Percentiles rank a stretch among this genome's conserved stretches.
Evolutionary conservation across 1,140 invertebrate species (phyloP).

Genomic region (Solen grandis): DNA sequence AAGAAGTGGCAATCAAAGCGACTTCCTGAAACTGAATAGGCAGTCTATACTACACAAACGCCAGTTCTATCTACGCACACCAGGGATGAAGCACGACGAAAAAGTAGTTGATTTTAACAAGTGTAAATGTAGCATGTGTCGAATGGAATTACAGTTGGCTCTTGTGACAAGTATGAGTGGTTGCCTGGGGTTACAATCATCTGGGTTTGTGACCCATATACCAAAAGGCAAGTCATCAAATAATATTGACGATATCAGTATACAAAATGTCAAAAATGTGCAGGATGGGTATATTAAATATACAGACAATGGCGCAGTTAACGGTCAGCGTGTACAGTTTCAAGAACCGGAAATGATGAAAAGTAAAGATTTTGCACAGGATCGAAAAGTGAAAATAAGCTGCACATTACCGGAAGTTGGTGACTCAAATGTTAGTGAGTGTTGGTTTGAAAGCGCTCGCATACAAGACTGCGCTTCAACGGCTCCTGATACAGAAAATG

Average conservation of each 20-base stretch:
- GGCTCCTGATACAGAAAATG: too few relatives aligned
- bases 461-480: too few relatives aligned
- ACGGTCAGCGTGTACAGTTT: slow-evolving; percentile 26
- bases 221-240: neutral
- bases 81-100: slow-evolving; percentile 34
- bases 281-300: too few relatives aligned
- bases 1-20: too few relatives aligned
- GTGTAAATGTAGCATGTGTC: slow-evolving; percentile 67
- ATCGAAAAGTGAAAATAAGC: slow-evolving; percentile 17
- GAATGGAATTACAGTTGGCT: slow-evolving; percentile 66
- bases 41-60: slow-evolving; percentile 63
- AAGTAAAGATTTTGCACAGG: slow-evolving; percentile 11
- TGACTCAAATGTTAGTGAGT: neutral
- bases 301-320: neutral
- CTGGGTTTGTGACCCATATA: neutral
- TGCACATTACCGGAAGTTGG: slow-evolving; percentile 47
- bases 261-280: neutral
- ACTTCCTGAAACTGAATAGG: slow-evolving; percentile 63
- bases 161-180: slow-evolving; percentile 47
- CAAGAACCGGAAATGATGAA: slow-evolving; percentile 30
- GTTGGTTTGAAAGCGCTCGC: too few relatives aligned
- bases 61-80: slow-evolving; percentile 68
- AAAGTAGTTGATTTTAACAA: slow-evolving; percentile 55
- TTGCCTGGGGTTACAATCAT: neutral
- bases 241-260: neutral